Evolutionary conservation across 2,888 invertebrate species (phyloP).

Genomic region (Archaeoteleia sp.): DNA sequence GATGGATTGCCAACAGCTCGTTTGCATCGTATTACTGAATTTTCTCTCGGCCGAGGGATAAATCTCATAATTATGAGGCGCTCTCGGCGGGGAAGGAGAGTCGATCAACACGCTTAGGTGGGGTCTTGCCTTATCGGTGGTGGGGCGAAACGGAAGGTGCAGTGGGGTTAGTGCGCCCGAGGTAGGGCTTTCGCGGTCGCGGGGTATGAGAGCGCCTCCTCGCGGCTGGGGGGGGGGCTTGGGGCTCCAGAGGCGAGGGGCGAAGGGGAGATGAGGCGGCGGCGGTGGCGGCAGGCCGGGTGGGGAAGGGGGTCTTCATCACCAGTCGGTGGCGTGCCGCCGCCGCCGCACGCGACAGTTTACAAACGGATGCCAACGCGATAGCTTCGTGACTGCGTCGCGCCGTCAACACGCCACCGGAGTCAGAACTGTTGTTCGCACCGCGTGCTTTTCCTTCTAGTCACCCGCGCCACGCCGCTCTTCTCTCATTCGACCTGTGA

Average conservation of each 20-base stretch:
- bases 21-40: slow-evolving; percentile 58
- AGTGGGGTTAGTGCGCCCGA: slow-evolving; percentile 24
- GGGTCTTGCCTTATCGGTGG: slow-evolving; percentile 14
- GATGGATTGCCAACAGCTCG: slow-evolving; percentile 49
- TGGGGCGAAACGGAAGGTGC: slow-evolving; percentile 18
- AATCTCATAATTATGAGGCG: slow-evolving; percentile 51
- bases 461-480: too few relatives aligned
- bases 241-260: too few relatives aligned
- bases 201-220: slow-evolving; percentile 29
- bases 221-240: too few relatives aligned
- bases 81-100: slow-evolving; percentile 44
- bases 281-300: too few relatives aligned
- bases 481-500: too few relatives aligned
- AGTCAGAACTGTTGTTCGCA: too few relatives aligned
- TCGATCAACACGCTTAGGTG: slow-evolving; percentile 60
- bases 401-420: slow-evolving; percentile 11
- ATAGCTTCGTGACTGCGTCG: slow-evolving; percentile 59
- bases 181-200: slow-evolving; percentile 39
- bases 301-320: slow-evolving; percentile 59
- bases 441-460: slow-evolving; percentile 29
- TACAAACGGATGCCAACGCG: slow-evolving; percentile 69
- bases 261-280: too few relatives aligned
- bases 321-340: slow-evolving; percentile 69
- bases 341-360: slow-evolving; percentile 73
- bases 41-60: slow-evolving; percentile 58